A percentile compares a stretch with the other conserved stretches of the same genome.
phyloP scores from a whole-genome alignment of 2,888 invertebrate species.

The Callimorpha dominula region DNA sequence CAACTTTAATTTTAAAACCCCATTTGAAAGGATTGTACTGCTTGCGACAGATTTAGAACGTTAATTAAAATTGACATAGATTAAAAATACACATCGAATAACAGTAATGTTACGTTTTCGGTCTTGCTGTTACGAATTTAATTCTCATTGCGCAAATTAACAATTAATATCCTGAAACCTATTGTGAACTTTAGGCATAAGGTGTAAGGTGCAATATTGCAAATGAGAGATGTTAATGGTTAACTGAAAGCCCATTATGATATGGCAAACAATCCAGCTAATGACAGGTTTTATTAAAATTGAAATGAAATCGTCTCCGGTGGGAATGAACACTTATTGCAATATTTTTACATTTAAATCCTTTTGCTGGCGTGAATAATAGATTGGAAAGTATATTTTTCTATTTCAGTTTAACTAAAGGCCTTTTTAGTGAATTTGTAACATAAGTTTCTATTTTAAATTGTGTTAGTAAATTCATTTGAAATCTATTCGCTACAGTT shows the following conservation, averaged over 20 bases:
- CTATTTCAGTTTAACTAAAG: background rate
- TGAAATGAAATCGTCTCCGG: slow-evolving; percentile 63
- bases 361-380: background rate
- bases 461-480: background rate
- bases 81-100: slow-evolving; percentile 43
- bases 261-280: slow-evolving; percentile 68
- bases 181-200: slow-evolving; percentile 33
- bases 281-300: slow-evolving; percentile 72
- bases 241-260: slow-evolving; percentile 70
- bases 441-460: slow-evolving; percentile 17
- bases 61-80: slow-evolving; percentile 33
- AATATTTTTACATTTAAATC: slow-evolving; percentile 25
- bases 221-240: slow-evolving; percentile 44
- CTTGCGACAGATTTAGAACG: slow-evolving; percentile 19
- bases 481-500: background rate
- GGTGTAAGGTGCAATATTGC: slow-evolving; percentile 38
- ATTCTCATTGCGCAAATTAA: slow-evolving; percentile 56
- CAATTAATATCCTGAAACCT: slow-evolving; percentile 11
- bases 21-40: background rate
- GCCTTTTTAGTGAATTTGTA: background rate
- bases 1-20: background rate
- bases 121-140: slow-evolving; percentile 52
- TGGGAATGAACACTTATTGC: slow-evolving; percentile 39
- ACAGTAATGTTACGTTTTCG: slow-evolving; percentile 59
- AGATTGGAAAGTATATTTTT: background rate